Percentiles rank a stretch among this genome's conserved stretches.
phyloP scores from a whole-genome alignment of 2,888 invertebrate genomes.

The Hanleya hanleyi region DNA sequence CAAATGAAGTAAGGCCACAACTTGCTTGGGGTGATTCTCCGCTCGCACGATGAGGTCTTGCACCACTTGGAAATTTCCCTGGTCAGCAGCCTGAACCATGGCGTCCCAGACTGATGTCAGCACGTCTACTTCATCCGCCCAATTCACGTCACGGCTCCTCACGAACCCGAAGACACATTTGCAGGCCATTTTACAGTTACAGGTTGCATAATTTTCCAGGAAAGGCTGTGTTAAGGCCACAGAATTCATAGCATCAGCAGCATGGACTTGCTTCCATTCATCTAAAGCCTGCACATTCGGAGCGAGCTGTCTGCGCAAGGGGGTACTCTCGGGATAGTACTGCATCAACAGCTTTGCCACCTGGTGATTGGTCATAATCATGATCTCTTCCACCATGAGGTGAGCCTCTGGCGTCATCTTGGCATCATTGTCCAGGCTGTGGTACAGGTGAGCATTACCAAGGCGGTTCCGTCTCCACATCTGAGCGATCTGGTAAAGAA shows the following conservation, averaged over 20 bases:
- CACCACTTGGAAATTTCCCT: constrained; percentile 40
- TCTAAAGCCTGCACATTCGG: constrained; percentile 47
- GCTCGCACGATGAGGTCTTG: constrained; percentile 54
- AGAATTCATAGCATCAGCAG: constrained; percentile 57
- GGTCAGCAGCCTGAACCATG: constrained; percentile 41
- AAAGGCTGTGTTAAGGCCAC: constrained; percentile 59
- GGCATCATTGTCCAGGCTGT: constrained; percentile 42
- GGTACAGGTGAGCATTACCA: constrained; percentile 56
- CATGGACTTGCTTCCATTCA: constrained; percentile 53
- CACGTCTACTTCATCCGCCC: constrained; percentile 45
- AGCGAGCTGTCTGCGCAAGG: constrained; percentile 51
- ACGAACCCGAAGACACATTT: constrained; percentile 50
- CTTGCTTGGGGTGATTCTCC: constrained; percentile 58
- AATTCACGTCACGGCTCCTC: constrained; percentile 34
- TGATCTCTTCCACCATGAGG: constrained; percentile 63
- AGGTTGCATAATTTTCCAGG: constrained; percentile 41
- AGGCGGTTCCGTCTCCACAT: constrained; percentile 55
- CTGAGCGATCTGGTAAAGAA: constrained; percentile 54
- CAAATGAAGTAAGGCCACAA: constrained; percentile 52
- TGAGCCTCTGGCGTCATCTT: constrained; percentile 48
- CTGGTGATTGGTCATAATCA: constrained; percentile 57
- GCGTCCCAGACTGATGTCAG: constrained; percentile 43
- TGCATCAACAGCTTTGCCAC: constrained; percentile 53
- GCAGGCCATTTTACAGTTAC: constrained; percentile 52
- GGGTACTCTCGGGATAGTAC: constrained; percentile 49